Conservation (phyloP, 2,113 vertebrate species). For the Archilochus colubris region DNA sequence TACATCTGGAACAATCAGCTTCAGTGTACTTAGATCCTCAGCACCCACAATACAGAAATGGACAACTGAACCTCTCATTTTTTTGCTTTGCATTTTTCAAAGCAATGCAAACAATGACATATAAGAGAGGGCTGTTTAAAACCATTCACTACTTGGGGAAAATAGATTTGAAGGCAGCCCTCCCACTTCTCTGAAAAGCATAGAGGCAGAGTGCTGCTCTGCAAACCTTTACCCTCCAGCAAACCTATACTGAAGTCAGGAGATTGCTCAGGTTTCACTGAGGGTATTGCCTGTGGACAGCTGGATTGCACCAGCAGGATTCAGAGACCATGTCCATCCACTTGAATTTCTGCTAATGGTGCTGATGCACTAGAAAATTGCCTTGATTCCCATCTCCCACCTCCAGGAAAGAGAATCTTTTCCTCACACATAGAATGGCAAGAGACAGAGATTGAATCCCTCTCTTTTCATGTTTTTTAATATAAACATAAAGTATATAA, state of each 20-base stretch:
- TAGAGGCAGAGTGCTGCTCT: neutral
- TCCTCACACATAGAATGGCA: neutral
- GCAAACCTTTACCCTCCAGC: neutral
- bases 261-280: neutral
- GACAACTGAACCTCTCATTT: fast-evolving
- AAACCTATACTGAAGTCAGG: neutral
- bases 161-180: neutral
- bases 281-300: neutral
- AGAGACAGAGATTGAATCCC: neutral
- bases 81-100: neutral
- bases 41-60: neutral
- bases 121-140: neutral
- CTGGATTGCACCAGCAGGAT: neutral
- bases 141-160: neutral
- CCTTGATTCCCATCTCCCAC: neutral
- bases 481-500: neutral
- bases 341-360: neutral
- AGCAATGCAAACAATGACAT: neutral
- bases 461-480: neutral
- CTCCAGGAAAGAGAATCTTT: neutral
- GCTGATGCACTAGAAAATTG: neutral
- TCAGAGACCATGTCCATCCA: neutral
- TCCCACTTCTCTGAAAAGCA: neutral
- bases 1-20: fast-evolving
- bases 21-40: neutral